Percentiles rank a stretch among this genome's conserved stretches.
These are phyloP conservation scores for Drosophila nigricruria DNA, from an alignment of 2,888 invertebrate species.

Conservation along the genomic window DNA sequence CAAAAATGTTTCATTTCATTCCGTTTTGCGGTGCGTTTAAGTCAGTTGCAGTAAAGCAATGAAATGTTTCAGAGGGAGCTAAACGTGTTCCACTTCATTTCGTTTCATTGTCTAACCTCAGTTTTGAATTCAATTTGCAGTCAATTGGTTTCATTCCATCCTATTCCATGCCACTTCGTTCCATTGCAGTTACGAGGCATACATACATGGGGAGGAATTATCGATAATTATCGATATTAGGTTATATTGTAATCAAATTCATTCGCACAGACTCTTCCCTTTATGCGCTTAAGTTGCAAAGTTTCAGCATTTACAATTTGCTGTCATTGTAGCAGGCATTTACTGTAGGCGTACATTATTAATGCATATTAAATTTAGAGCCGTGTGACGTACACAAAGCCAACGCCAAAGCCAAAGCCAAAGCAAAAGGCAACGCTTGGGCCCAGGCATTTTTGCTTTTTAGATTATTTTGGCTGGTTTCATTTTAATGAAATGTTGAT, in stretches of 20 bases:
- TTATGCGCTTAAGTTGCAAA: too few species aligned
- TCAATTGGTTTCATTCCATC: background rate
- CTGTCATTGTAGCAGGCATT: background rate
- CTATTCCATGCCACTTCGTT: background rate
- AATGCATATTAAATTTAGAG: conserved; percentile 66
- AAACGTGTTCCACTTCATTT: too few species aligned
- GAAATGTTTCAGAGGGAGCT: too few species aligned
- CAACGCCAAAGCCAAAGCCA: conserved; percentile 17
- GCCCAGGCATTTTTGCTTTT: conserved; percentile 1
- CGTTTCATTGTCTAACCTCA: too few species aligned
- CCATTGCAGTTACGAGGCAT: too few species aligned
- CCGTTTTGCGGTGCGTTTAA: too few species aligned
- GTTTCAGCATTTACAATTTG: background rate
- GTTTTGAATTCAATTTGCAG: too few species aligned
- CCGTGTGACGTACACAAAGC: conserved; percentile 28
- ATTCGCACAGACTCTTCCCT: background rate
- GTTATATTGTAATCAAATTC: too few species aligned
- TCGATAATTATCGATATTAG: background rate
- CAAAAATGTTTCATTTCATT: too few species aligned
- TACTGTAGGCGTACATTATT: conserved; percentile 50
- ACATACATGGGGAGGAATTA: too few species aligned
- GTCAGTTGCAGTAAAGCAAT: too few species aligned
- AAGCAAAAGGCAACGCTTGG: conserved; percentile 11
- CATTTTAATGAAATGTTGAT: conserved; percentile 70
- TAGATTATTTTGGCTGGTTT: conserved; percentile 49